phyloP scores from a whole-genome alignment of 2,113 vertebrate species.

The Maccullochella peelii region DNA sequence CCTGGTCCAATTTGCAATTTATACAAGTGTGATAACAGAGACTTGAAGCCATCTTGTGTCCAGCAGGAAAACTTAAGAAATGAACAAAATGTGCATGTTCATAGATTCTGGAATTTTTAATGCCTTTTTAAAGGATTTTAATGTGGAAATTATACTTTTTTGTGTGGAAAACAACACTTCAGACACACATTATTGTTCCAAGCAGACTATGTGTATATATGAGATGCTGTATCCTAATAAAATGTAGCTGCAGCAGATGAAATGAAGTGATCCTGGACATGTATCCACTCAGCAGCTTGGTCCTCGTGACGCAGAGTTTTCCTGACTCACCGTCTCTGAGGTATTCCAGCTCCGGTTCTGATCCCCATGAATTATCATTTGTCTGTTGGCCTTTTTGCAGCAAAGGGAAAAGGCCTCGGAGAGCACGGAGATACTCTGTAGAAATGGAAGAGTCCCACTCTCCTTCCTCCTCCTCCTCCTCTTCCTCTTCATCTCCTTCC shows the following conservation, averaged over 20 bases:
- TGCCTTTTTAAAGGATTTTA: no score
- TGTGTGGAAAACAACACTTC: no score
- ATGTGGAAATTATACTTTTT: no score
- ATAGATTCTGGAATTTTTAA: no score
- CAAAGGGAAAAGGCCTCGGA: constrained; percentile 66
- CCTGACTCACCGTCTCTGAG: constrained; percentile 70
- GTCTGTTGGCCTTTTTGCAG: constrained; percentile 72
- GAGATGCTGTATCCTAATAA: background rate
- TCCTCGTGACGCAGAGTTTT: background rate
- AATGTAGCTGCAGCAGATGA: background rate
- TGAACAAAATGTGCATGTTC: no score
- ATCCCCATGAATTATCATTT: constrained; percentile 70
- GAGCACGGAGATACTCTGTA: constrained; percentile 77
- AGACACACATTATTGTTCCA: no score
- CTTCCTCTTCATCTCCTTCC: constrained; percentile 51
- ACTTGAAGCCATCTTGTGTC: no score
- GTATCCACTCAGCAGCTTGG: background rate
- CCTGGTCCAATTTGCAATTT: no score
- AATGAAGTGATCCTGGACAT: background rate
- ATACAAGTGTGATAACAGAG: no score
- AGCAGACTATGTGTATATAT: no score
- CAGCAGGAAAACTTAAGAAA: no score
- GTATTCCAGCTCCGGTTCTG: constrained; percentile 69
- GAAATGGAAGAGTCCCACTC: constrained; percentile 68
- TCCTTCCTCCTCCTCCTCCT: constrained; percentile 62